Base-by-base conservation (phyloP, 2,113 vertebrate genomes). In the Psophia crepitans region DNA sequence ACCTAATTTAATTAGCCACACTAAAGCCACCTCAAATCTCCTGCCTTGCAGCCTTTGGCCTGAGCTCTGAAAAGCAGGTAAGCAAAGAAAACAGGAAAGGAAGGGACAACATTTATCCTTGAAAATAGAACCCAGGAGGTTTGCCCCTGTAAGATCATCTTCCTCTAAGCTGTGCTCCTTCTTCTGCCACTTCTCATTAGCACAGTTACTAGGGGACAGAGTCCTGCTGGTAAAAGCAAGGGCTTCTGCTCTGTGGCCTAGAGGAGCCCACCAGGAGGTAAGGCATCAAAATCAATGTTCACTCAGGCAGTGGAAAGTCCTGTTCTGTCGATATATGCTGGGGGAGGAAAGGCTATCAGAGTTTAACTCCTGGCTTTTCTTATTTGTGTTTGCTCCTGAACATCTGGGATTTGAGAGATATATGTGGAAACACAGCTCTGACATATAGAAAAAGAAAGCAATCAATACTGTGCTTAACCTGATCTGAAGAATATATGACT, bases 131-230 rank as follows among this genome's bases (percentile, higher is more conserved):
- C 27, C 79, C 68, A 70, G 35, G 70, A 81, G 57, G 71, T 70
- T 90, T 88, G 12, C 41, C n/a, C 60, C 56, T 14, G 11, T 66
- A 78, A 84, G 77, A 68, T 23, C 16, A 11, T 71, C 35, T 58
- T 57, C 27, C 44, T 90, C 33, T 90, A 66, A 85, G 68, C 32
- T 79, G 64, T 96, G 88, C 75, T 84, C 35, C 76, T 93, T 73
- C 90, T 79, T 87, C 77, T 97, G 82, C 71, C 89, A 65, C 69
- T 94, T 49, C 70, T 97, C 92, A 97, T 97, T 97, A 96, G 74
- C 65, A 84, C 63, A 73, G 44, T 64, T 63, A 95, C 68, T n/a
- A 48, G 71, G 84, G 83, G 75, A 93, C 35, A 89, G 80, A 77
- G 53, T 84, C 95, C 90, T 97, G 97, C 96, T 95, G 95, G 11